Evolutionary conservation across 1,140 invertebrate genomes (phyloP).

Genomic region (Dryas iulia): DNA sequence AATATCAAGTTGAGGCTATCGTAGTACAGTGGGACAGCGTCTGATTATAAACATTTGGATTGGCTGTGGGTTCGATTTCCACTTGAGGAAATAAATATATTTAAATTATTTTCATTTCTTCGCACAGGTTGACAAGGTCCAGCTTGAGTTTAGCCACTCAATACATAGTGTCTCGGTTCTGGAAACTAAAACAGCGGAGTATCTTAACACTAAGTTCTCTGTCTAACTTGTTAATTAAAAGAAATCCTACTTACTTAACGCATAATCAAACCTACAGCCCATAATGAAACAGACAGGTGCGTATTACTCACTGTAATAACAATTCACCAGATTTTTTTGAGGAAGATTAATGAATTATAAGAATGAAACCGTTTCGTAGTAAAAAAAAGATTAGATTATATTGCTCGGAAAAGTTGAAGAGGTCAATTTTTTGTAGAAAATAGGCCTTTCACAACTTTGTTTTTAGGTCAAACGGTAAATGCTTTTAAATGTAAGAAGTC

Average conservation of each 20-base stretch:
- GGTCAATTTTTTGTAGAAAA: not conserved
- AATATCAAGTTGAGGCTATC: too few species aligned
- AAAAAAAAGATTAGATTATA: not conserved
- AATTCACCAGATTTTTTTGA: not conserved
- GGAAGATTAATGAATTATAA: not conserved
- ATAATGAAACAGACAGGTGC: not conserved
- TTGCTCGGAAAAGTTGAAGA: not conserved
- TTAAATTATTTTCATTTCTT: too few species aligned
- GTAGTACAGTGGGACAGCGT: too few species aligned
- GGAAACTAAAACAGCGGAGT: too few species aligned
- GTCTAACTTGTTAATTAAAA: too few species aligned
- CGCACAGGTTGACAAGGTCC: too few species aligned
- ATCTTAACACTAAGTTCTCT: too few species aligned
- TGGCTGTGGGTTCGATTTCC: too few species aligned
- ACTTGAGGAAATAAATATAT: too few species aligned
- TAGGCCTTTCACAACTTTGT: slow-evolving; percentile 1
- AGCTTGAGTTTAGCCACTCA: too few species aligned
- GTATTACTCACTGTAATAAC: not conserved
- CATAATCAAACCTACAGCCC: not conserved
- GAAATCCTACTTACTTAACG: not conserved
- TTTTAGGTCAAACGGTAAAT: slow-evolving; percentile 2
- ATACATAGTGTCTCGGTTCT: too few species aligned
- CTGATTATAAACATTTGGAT: too few species aligned
- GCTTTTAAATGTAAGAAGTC: slow-evolving; percentile 1
- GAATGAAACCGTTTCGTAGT: not conserved